phyloP scores from a whole-genome alignment of 2,888 invertebrate genomes.

The Keiferia lycopersicella region DNA sequence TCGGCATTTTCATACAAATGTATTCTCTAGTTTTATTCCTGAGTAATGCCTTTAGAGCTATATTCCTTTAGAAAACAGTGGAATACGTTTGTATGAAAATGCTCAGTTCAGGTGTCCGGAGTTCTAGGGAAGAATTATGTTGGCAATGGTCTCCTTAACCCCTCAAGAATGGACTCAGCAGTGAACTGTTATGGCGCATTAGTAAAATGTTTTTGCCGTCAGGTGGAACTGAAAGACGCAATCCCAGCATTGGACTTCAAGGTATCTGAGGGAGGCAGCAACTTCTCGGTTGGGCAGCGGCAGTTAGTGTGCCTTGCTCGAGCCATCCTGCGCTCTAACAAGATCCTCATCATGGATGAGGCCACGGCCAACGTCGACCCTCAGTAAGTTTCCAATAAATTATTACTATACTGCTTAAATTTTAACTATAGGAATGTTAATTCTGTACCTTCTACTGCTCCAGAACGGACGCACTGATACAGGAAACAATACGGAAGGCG shows the following conservation, averaged over 20 bases:
- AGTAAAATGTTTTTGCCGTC: conserved; percentile 26
- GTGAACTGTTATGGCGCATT: too few relatives aligned
- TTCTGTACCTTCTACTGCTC: conserved; percentile 28
- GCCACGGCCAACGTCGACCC: conserved; percentile 64
- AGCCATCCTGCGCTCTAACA: conserved; percentile 89
- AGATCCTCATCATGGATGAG: conserved; percentile 78
- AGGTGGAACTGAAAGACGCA: conserved; percentile 88
- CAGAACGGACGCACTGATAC: conserved; percentile 43
- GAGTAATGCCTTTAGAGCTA: too few relatives aligned
- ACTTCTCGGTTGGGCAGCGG: conserved; percentile 94
- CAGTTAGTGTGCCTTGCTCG: conserved; percentile 94
- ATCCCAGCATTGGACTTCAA: conserved; percentile 84
- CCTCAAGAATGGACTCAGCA: too few relatives aligned
- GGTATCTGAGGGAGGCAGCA: conserved; percentile 88
- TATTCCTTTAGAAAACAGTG: too few relatives aligned
- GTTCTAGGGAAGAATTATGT: too few relatives aligned
- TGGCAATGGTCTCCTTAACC: too few relatives aligned
- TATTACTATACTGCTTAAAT: too few relatives aligned
- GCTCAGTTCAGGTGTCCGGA: too few relatives aligned
- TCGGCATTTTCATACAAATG: too few relatives aligned
- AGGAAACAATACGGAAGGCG: conserved; percentile 84
- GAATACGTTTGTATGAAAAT: too few relatives aligned
- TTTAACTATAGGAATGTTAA: too few relatives aligned
- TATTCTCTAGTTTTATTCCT: too few relatives aligned
- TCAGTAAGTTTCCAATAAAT: conserved; percentile 43